Base-by-base conservation (phyloP, 2,797 vertebrate genomes). In the Iguana delicatissima region DNA sequence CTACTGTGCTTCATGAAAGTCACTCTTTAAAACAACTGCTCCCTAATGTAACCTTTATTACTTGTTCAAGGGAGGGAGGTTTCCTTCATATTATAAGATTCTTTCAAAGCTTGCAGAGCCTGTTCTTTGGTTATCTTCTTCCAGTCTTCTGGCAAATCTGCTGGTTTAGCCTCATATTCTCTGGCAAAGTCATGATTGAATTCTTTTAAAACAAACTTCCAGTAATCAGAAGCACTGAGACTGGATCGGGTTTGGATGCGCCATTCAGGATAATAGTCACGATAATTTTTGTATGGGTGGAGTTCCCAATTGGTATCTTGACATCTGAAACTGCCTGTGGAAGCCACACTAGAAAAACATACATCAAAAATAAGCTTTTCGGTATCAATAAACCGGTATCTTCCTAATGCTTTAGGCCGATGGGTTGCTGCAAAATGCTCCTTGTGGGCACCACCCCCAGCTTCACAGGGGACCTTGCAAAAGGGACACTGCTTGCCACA, bases 401-500 rank as follows among this genome's bases (percentile, higher is more conserved):
- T 38, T 29, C 64, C 88, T 6, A 93, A 18, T 1, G 90, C 90
- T 81, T 81, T 29, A 12, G 90, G 86, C 0, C 86, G 57, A 86
- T 92, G 92, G 46, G 84, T 26, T 7, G 85, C n/a, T 18, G 88
- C 92, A 52, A 91, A 90, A 9, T 93, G 90, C 18, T 88, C 77
- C 4, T 73, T 64, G 42, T 93, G 91, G 18, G 42, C 29, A 12
- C 32, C 83, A 52, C 87, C 90, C 79, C 87, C 91, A 13, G 91
- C 93, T 26, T 93, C 91, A 18, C 91, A 93, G 59, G 91, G 93
- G 9, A 38, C 69, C 12, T 88, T 57, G 62, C 93, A 93, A 85
- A 93, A 93, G 1, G 92, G 92, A 72, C 91, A 93, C 72, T 87
- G 89, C 69, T 91, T 88, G 55, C 92, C 89, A 20, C 92, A 93